Conservation (phyloP, 2,797 vertebrate species). For the Naso thynnoides region DNA sequence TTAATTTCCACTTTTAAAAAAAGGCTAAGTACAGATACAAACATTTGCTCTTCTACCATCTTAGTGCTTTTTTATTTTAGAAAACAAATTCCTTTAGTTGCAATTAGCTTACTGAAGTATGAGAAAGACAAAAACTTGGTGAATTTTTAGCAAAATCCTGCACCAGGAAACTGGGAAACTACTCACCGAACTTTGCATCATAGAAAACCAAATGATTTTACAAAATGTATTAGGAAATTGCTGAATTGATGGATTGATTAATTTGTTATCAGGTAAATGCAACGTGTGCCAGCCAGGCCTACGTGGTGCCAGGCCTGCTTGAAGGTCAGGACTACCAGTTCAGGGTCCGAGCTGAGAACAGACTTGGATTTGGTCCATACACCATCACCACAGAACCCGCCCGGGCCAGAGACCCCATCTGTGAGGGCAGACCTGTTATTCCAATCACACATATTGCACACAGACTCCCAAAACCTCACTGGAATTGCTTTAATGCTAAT, state of each 20-base stretch:
- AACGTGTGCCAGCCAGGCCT: conserved; percentile 93
- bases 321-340: conserved; percentile 96
- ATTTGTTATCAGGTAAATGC: conserved; percentile 83
- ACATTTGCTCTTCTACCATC: background rate
- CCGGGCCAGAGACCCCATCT: conserved; percentile 95
- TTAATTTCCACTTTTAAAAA: background rate
- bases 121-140: too few relatives aligned
- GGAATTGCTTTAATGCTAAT: background rate
- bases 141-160: background rate
- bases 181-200: background rate
- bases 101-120: background rate
- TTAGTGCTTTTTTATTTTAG: background rate
- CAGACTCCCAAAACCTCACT: background rate
- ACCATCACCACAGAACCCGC: conserved; percentile 90
- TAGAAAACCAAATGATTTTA: background rate
- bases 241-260: background rate
- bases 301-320: conserved; percentile 92
- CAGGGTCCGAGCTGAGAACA: conserved; percentile 95
- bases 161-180: background rate
- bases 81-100: background rate
- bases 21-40: too few relatives aligned
- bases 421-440: conserved; percentile 81
- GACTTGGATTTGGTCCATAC: conserved; percentile 92
- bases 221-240: background rate
- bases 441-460: background rate